phyloP scores from a whole-genome alignment of 2,113 vertebrate species.

The Stictonetta naevosa region DNA sequence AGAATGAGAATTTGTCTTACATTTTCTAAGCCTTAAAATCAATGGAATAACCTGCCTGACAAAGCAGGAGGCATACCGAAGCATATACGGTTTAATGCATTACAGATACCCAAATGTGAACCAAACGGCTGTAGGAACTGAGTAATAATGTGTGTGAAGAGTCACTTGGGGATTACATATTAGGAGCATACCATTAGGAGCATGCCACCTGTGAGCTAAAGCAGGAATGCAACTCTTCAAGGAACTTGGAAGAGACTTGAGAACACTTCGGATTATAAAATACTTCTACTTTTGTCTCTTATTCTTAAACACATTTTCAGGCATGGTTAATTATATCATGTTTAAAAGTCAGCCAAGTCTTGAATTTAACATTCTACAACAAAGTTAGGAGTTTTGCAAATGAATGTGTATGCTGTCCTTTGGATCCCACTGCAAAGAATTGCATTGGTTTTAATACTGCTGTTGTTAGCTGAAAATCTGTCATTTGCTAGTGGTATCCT shows the following conservation, averaged over 20 bases:
- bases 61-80: background rate
- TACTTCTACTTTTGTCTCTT: background rate
- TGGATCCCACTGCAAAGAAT: background rate
- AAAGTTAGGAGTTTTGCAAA: background rate
- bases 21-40: background rate
- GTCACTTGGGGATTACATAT: background rate
- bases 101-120: background rate
- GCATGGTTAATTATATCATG: conserved; percentile 21
- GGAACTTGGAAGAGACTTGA: background rate
- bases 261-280: conserved; percentile 17
- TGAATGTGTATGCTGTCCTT: background rate
- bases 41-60: background rate
- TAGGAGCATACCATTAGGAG: background rate
- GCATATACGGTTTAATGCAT: background rate
- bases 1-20: background rate
- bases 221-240: background rate
- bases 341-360: conserved; percentile 54
- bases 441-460: background rate
- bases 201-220: background rate
- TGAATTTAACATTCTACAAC: background rate
- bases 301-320: background rate
- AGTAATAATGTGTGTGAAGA: background rate
- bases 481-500: background rate
- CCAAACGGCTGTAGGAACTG: background rate
- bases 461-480: conserved; percentile 44